Evolutionary conservation across 2,797 vertebrate species (phyloP).

Genomic region (Pterois miles): DNA sequence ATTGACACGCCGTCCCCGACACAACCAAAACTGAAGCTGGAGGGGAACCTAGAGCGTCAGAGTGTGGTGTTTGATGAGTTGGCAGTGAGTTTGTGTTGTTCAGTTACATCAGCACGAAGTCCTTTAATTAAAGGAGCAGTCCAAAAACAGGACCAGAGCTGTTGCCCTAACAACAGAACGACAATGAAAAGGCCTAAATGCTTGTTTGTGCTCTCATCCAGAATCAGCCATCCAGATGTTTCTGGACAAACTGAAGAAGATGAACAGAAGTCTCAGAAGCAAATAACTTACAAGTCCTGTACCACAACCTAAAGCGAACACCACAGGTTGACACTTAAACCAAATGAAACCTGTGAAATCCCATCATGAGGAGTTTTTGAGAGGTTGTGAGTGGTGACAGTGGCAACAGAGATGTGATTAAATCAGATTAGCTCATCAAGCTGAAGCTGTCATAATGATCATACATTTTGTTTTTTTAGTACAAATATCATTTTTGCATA

Average conservation of each 20-base stretch:
- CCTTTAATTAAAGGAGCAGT: not conserved
- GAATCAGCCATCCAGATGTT: not conserved
- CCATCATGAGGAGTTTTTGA: not conserved
- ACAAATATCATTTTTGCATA: not conserved
- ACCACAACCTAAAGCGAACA: not conserved
- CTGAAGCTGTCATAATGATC: not conserved
- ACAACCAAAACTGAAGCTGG: too few species aligned
- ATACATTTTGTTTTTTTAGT: not conserved
- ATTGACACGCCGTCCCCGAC: too few species aligned
- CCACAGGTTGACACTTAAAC: not conserved
- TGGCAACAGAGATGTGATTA: not conserved
- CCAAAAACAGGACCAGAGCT: not conserved
- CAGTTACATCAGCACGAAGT: not conserved
- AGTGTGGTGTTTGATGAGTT: too few species aligned
- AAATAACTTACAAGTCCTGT: not conserved
- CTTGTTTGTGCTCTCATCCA: not conserved
- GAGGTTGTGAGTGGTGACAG: not conserved
- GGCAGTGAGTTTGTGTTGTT: too few species aligned
- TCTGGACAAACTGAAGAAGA: not conserved
- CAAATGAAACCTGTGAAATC: not conserved
- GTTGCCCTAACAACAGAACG: not conserved
- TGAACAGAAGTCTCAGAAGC: not conserved
- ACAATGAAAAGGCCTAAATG: not conserved
- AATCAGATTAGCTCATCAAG: not conserved
- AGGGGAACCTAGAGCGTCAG: too few species aligned